phyloP scores from a whole-genome alignment of 1,140 invertebrate species.

The Aphelenchoides besseyi region DNA sequence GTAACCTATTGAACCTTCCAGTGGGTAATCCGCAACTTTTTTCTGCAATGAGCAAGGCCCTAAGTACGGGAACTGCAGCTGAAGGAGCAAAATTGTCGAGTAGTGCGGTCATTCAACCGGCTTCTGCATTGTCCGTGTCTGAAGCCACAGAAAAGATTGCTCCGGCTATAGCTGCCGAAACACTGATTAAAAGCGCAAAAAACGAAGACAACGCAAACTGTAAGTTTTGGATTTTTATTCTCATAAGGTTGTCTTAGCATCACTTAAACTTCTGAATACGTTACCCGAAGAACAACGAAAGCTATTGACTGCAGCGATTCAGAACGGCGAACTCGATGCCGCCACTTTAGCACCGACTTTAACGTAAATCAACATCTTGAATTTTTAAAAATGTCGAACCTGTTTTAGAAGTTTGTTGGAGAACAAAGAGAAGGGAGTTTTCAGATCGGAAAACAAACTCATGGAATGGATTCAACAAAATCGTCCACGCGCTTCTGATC shows the following conservation, averaged over 20 bases:
- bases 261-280: slow-evolving; percentile 25
- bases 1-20: slow-evolving; percentile 49
- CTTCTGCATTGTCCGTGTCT: slow-evolving; percentile 27
- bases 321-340: slow-evolving; percentile 50
- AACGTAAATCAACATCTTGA: slow-evolving; percentile 20
- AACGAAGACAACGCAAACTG: slow-evolving; percentile 15
- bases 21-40: slow-evolving; percentile 42
- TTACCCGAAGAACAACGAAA: slow-evolving; percentile 46
- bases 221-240: not conserved
- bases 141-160: slow-evolving; percentile 37
- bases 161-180: not conserved
- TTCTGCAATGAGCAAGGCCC: slow-evolving; percentile 43
- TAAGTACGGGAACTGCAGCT: slow-evolving; percentile 26
- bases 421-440: slow-evolving; percentile 30
- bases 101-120: slow-evolving; percentile 43
- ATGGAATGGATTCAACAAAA: slow-evolving; percentile 62
- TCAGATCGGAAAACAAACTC: slow-evolving; percentile 44
- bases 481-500: slow-evolving; percentile 38
- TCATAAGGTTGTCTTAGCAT: slow-evolving; percentile 22
- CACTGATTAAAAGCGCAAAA: slow-evolving; percentile 8
- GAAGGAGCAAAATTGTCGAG: slow-evolving; percentile 49
- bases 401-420: slow-evolving; percentile 33
- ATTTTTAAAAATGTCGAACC: not conserved
- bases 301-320: slow-evolving; percentile 49
- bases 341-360: slow-evolving; percentile 36